A percentile compares a stretch with the other conserved stretches of the same genome.
Conservation (phyloP, 2,888 invertebrate genomes). For the Leucophenga maculata region DNA sequence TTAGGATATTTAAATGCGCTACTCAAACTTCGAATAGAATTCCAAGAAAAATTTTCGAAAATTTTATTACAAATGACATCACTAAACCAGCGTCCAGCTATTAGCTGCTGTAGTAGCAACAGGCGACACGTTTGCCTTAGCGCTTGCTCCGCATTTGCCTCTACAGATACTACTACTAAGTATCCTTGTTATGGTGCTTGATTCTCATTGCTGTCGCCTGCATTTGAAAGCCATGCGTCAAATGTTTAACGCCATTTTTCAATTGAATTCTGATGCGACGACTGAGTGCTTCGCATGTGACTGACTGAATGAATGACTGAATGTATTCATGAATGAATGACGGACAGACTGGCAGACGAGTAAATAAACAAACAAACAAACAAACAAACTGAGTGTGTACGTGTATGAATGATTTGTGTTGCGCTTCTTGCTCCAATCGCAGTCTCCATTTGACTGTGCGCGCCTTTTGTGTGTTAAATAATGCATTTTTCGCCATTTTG, state of each 20-base stretch:
- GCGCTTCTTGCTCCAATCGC: neutral
- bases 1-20: no score
- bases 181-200: no score
- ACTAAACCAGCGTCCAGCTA: no score
- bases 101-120: no score
- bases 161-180: neutral
- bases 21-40: no score
- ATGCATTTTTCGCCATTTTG: no score
- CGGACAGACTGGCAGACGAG: neutral
- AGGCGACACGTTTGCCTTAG: no score
- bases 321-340: neutral
- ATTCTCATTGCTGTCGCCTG: neutral
- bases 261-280: constrained; percentile 48
- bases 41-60: no score
- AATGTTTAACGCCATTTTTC: constrained; percentile 59
- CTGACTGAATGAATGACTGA: neutral
- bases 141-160: neutral
- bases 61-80: no score
- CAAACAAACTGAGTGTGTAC: neutral
- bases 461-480: neutral
- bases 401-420: constrained; percentile 8
- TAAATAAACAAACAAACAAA: neutral
- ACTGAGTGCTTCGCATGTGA: neutral
- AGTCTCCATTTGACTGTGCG: no score
- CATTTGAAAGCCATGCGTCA: constrained; percentile 46